Evolutionary conservation across 2,797 vertebrate species (phyloP).

Genomic region (Danio tinwini): DNA sequence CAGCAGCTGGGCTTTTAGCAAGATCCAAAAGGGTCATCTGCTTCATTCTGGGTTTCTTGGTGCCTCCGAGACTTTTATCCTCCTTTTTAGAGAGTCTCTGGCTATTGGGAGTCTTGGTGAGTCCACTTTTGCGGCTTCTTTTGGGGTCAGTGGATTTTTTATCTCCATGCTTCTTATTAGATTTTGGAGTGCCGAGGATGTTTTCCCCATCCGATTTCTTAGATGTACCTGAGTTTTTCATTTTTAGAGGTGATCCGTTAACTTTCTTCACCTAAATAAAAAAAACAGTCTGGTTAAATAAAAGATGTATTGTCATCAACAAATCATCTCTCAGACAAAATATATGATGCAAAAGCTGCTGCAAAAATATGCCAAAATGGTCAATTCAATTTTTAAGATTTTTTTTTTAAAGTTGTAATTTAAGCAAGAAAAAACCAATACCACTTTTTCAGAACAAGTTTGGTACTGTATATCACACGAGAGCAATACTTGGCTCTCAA

Average conservation of each 20-base stretch:
- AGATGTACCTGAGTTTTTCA: conserved; percentile 89
- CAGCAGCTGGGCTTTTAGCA: conserved; percentile 82
- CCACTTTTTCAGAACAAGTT: too few species aligned
- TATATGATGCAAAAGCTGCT: too few species aligned
- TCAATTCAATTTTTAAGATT: too few species aligned
- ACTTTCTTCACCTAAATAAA: conserved; percentile 82
- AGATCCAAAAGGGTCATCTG: conserved; percentile 95
- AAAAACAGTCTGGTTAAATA: background rate
- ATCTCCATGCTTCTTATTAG: conserved; percentile 63
- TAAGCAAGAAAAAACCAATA: too few species aligned
- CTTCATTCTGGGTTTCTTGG: conserved; percentile 91
- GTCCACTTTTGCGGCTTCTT: conserved; percentile 75
- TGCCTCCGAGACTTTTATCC: conserved; percentile 74
- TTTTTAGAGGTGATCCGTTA: conserved; percentile 87
- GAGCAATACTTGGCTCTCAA: too few species aligned
- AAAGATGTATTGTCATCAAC: background rate
- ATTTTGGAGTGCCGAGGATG: conserved; percentile 68
- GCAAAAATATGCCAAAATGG: too few species aligned
- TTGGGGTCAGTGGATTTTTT: conserved; percentile 75
- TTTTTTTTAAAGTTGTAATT: too few species aligned
- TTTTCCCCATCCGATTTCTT: conserved; percentile 76
- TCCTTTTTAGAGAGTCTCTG: conserved; percentile 89
- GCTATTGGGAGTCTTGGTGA: conserved; percentile 80
- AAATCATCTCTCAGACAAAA: background rate
- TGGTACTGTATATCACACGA: too few species aligned